A percentile compares a stretch with the other conserved stretches of the same genome.
These are phyloP conservation scores for Proterorhinus semilunaris DNA, from an alignment of 2,113 vertebrate species.

Conservation along the genomic window DNA sequence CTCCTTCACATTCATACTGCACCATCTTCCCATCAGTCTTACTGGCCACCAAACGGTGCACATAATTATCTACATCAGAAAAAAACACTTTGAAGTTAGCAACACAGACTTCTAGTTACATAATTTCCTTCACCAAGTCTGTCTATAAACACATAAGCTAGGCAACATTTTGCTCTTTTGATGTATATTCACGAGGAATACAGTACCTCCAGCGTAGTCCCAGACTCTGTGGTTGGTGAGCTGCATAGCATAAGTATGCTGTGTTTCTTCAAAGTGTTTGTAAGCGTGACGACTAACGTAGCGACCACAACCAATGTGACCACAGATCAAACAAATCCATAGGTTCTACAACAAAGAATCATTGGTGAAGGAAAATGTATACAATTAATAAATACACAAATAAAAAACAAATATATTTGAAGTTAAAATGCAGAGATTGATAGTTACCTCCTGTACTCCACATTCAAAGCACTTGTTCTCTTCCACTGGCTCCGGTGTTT, in stretches of 20 bases:
- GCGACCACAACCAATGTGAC: constrained; percentile 95
- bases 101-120: not conserved
- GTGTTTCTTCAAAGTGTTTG: constrained; percentile 97
- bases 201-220: constrained; percentile 95
- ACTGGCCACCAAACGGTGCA: constrained; percentile 95
- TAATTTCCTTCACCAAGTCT: not conserved
- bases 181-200: not conserved
- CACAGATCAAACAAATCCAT: constrained; percentile 98
- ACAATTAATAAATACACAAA: not conserved
- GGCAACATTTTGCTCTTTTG: not conserved
- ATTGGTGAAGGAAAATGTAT: too few species aligned
- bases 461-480: constrained; percentile 99
- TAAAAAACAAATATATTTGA: not conserved
- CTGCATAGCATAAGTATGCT: constrained; percentile 99
- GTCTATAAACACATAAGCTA: not conserved
- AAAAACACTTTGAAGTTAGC: not conserved
- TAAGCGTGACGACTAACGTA: constrained; percentile 96
- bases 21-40: constrained; percentile 98
- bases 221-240: constrained; percentile 96
- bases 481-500: constrained; percentile 95
- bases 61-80: constrained; percentile 88
- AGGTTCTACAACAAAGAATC: constrained; percentile 80
- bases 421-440: not conserved
- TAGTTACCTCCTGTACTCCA: constrained; percentile 94
- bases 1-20: constrained; percentile 97